phyloP scores from a whole-genome alignment of 2,888 invertebrate genomes.

The Arctia plantaginis region DNA sequence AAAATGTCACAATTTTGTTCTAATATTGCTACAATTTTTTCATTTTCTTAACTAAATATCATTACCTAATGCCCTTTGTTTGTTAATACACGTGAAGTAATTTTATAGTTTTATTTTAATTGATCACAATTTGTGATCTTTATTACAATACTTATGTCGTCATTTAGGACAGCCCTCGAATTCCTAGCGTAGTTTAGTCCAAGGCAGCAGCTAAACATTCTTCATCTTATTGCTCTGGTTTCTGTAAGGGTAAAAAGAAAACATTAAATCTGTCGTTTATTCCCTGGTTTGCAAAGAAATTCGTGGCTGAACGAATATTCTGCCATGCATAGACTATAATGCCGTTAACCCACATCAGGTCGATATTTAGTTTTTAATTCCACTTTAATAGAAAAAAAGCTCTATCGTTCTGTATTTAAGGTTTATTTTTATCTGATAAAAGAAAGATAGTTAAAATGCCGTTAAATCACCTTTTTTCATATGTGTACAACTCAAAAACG shows the following conservation, averaged over 20 bases:
- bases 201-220: neutral
- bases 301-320: neutral
- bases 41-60: neutral
- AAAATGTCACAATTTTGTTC: neutral
- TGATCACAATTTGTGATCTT: neutral
- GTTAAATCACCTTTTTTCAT: too few species aligned
- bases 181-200: neutral
- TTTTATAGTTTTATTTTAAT: conserved; percentile 1
- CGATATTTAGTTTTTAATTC: too few species aligned
- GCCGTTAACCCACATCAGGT: too few species aligned
- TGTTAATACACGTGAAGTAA: neutral
- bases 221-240: neutral
- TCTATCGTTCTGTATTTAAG: too few species aligned
- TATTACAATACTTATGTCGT: neutral
- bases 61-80: neutral
- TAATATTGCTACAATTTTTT: too few species aligned
- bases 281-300: neutral
- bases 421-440: too few species aligned
- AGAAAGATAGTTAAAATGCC: too few species aligned
- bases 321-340: too few species aligned
- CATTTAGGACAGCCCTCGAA: neutral
- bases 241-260: neutral
- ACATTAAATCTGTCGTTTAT: neutral
- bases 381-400: too few species aligned
- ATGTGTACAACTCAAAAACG: too few species aligned